Percentiles rank a stretch among this genome's conserved stretches.
These are phyloP conservation scores for Geodia barretti DNA, from an alignment of 37 sponge, comb jelly and placozoan species.

Conservation along the genomic window DNA sequence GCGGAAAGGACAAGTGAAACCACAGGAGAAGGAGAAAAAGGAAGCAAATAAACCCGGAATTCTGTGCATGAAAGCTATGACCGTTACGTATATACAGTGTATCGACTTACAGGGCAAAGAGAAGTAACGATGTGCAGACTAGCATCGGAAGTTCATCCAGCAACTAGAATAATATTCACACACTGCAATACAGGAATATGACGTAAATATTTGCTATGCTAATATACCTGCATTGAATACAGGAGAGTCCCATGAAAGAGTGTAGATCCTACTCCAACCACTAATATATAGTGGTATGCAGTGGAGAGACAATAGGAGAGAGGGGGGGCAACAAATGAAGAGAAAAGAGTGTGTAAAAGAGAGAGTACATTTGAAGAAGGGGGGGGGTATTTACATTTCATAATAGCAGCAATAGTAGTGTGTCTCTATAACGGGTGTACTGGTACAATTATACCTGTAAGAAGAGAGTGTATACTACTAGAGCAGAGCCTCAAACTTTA, in stretches of 20 bases:
- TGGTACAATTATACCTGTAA: no score
- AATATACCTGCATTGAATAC: conserved; percentile 70
- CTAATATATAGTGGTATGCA: conserved; percentile 1
- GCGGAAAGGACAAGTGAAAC: no score
- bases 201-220: neutral
- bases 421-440: no score
- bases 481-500: no score
- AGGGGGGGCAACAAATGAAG: no score
- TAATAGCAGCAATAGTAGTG: no score
- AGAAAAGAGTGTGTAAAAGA: no score
- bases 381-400: no score
- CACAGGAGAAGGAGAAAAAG: neutral
- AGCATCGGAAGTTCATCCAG: conserved; percentile 92
- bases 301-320: neutral
- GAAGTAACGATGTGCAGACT: conserved; percentile 37
- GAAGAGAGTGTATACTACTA: no score
- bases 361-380: no score
- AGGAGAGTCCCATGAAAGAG: conserved; percentile 76
- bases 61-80: neutral
- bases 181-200: neutral
- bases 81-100: neutral
- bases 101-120: neutral
- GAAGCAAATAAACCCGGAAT: neutral
- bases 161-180: conserved; percentile 26
- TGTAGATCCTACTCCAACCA: conserved; percentile 78